Evolutionary conservation across 2,113 vertebrate species (phyloP).

Genomic region (Silurus glanis): DNA sequence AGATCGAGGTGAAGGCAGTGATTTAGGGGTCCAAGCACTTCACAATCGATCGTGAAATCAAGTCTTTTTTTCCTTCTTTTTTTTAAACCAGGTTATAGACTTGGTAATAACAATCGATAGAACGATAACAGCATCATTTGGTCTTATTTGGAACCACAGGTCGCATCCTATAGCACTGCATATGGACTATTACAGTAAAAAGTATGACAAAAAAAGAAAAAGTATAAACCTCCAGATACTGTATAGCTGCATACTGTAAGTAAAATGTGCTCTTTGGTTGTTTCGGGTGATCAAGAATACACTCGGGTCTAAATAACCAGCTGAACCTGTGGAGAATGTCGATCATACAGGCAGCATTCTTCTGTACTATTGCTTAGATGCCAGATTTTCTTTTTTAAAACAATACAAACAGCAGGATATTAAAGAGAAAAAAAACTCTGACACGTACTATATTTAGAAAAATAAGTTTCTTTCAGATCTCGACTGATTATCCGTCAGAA

Average conservation of each 20-base stretch:
- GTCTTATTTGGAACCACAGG: background rate
- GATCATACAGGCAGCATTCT: constrained; percentile 21
- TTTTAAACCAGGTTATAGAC: background rate
- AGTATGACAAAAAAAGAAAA: too few species aligned
- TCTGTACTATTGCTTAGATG: constrained; percentile 67
- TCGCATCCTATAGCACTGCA: background rate
- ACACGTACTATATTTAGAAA: constrained; percentile 59
- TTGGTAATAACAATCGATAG: background rate
- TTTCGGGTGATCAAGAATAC: constrained; percentile 5
- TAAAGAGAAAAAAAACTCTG: constrained; percentile 45
- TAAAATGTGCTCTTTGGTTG: constrained; percentile 45
- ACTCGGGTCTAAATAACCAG: background rate
- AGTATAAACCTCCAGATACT: background rate
- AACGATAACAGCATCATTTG: background rate
- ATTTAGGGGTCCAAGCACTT: constrained; percentile 5
- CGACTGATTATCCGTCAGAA: constrained; percentile 65
- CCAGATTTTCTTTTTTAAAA: constrained; percentile 35
- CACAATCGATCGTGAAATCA: background rate
- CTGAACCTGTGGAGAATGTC: background rate
- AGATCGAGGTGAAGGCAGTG: background rate
- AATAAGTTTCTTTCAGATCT: constrained; percentile 60
- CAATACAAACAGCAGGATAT: constrained; percentile 60
- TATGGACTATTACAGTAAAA: background rate
- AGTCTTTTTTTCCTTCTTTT: background rate
- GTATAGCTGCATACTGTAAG: background rate